Conservation (phyloP, 1,140 invertebrate genomes). For the Campoletis sonorensis region DNA sequence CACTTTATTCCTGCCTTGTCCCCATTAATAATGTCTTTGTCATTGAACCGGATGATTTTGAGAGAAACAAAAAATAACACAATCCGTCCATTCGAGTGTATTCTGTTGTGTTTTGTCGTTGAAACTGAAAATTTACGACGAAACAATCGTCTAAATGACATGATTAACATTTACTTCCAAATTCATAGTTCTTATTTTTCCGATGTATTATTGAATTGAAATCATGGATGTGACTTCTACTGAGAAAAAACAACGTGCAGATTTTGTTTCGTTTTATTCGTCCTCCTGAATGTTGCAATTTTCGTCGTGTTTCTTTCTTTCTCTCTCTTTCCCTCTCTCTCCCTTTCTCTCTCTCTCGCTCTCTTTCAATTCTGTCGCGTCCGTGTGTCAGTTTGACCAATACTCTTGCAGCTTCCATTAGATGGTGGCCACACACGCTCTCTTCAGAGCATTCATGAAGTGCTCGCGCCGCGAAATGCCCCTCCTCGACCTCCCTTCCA, state of each 20-base stretch:
- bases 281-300: not conserved
- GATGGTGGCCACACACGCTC: constrained; percentile 26
- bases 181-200: too few relatives aligned
- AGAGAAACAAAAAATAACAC: not conserved
- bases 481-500: constrained; percentile 19
- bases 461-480: constrained; percentile 23
- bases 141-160: too few relatives aligned
- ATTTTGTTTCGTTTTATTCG: not conserved
- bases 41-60: not conserved
- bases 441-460: constrained; percentile 38
- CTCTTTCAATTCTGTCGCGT: not conserved
- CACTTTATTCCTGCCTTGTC: not conserved
- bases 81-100: not conserved
- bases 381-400: constrained; percentile 26
- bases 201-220: too few relatives aligned
- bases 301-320: not conserved
- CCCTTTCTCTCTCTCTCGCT: not conserved
- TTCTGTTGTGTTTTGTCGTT: too few relatives aligned
- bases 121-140: too few relatives aligned
- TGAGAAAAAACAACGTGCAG: too few relatives aligned
- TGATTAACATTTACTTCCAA: too few relatives aligned
- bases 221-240: too few relatives aligned
- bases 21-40: not conserved
- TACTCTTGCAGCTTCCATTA: constrained; percentile 32
- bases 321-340: not conserved